Base-by-base conservation (phyloP, 2,888 invertebrate species). In the Pocota personata region DNA sequence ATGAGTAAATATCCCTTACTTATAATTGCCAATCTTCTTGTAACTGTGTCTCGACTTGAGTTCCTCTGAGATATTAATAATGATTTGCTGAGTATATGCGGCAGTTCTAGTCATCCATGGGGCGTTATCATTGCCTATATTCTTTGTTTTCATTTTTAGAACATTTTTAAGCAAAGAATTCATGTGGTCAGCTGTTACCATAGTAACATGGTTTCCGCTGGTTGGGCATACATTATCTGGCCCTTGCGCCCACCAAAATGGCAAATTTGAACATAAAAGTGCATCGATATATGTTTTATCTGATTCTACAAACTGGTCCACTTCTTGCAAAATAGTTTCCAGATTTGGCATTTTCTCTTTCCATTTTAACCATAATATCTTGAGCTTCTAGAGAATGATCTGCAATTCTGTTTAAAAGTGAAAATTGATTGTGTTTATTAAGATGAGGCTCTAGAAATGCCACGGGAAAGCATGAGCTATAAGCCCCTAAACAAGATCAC, bases 81-180 rank as follows among this genome's bases (percentile, higher is more conserved):
- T 99, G 88, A 99, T 99, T 92, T 99, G 99, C 90, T 98, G 98
- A 0, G 98, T 97, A 92, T 97, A 98, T 0, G 97, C 97, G 1
- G 99, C 99, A 89, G 99, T 99, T 82, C 99, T 94, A 0, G 98
- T 99, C 98, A 99, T 98, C 99, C 99, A 99, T 0, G 98, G 98
- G 0, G 99, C 97, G 91, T 95, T 97, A 89, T 98, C 98, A 89
- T 98, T 97, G 64, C 99, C 99, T 60, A 99, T 98, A 91, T 99
- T 99, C 93, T 98, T 98, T 91, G 97, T 97, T 89, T 99, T 98
- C 88, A 99, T 94, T 89, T 98, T 98, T 4, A 99, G 93, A 0
- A 99, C 98, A 91, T 98, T 98, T 88, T 98, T 98, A 27, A 99
- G 94, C 5, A 99, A 94, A 71, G 97, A 97, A 93, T 99, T 99